These are phyloP conservation scores for Vidua chalybeata DNA, from an alignment of 2,113 vertebrate species.

Conservation along the genomic window DNA sequence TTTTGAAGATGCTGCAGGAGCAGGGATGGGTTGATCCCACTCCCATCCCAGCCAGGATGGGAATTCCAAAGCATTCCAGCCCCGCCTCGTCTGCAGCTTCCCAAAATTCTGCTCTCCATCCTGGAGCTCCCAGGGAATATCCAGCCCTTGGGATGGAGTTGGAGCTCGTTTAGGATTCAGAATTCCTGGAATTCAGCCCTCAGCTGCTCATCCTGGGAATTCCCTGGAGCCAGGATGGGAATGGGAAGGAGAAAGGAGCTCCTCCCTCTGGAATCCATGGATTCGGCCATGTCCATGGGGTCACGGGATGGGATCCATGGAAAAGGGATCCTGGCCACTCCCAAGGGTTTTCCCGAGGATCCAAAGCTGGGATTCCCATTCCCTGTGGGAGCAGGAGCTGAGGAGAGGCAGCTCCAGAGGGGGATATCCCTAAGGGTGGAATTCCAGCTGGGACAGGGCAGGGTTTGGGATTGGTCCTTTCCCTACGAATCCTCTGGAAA, in stretches of 20 bases:
- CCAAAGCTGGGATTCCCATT: not conserved
- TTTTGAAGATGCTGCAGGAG: accelerated
- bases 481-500: not conserved
- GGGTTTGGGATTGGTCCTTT: not conserved
- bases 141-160: not conserved
- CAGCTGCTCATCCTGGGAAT: not conserved
- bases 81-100: not conserved
- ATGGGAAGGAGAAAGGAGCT: not conserved
- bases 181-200: not conserved
- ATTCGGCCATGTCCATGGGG: not conserved
- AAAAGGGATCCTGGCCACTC: not conserved
- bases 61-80: not conserved
- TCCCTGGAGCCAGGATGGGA: not conserved
- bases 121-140: accelerated
- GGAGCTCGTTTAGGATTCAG: not conserved
- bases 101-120: not conserved
- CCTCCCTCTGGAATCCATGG: not conserved
- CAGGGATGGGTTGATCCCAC: not conserved
- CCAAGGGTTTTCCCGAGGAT: not conserved
- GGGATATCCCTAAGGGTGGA: not conserved
- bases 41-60: not conserved
- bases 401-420: not conserved
- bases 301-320: accelerated
- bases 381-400: accelerated
- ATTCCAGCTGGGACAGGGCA: accelerated